Evolutionary conservation across 2,113 vertebrate genomes (phyloP).

Genomic region (Tachuris rubrigastra): DNA sequence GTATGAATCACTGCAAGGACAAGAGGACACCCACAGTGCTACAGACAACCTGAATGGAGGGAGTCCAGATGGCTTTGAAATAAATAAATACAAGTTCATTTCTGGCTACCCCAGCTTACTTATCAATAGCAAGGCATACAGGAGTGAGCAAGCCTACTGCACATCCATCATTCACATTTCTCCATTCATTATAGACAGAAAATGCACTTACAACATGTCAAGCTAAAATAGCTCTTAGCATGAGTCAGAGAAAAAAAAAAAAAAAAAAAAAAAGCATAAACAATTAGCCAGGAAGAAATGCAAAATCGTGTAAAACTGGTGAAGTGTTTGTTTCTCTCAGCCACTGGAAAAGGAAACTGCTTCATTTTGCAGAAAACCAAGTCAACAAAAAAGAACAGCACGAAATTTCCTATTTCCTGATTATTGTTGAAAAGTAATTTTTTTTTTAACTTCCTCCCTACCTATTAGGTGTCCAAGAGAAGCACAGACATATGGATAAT

Average conservation of each 20-base stretch:
- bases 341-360: not conserved
- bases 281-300: not conserved
- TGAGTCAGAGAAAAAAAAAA: not conserved
- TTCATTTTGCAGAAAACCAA: not conserved
- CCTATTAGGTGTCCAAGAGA: not conserved
- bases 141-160: not conserved
- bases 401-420: not conserved
- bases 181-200: slow-evolving; percentile 16
- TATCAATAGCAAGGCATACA: not conserved
- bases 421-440: not conserved
- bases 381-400: not conserved
- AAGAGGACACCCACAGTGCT: not conserved
- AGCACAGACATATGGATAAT: not conserved
- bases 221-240: slow-evolving; percentile 16
- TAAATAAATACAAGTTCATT: slow-evolving; percentile 9
- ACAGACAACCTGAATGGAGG: not conserved
- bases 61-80: not conserved
- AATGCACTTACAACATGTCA: not conserved
- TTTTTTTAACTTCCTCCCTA: not conserved
- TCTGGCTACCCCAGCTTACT: not conserved
- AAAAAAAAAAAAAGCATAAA: not conserved
- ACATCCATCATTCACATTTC: not conserved
- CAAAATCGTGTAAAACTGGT: not conserved
- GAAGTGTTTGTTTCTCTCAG: not conserved
- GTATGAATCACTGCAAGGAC: not conserved